Conservation (phyloP, 2,888 invertebrate species). For the Pachliopta kotzebuea region DNA sequence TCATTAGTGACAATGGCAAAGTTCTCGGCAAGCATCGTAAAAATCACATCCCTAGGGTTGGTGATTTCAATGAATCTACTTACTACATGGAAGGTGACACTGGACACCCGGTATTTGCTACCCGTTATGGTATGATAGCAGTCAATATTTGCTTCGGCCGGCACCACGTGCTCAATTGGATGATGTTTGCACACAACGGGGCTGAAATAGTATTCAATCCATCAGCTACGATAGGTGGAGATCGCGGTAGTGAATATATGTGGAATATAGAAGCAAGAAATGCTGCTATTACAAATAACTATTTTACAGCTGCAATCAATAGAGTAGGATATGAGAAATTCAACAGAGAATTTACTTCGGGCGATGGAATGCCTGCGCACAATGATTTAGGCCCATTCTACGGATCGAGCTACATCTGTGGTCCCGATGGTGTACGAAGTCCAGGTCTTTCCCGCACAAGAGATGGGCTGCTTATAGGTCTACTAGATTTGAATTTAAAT, state of each 20-base stretch:
- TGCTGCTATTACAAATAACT: constrained; percentile 97
- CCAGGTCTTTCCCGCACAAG: no score
- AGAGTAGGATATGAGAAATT: constrained; percentile 94
- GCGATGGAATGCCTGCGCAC: no score
- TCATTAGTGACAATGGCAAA: constrained; percentile 92
- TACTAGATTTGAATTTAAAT: no score
- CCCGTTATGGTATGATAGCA: constrained; percentile 92
- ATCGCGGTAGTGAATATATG: constrained; percentile 95
- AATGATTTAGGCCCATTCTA: no score
- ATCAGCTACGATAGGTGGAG: no score
- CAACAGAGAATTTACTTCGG: constrained; percentile 64
- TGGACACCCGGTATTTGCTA: constrained; percentile 95
- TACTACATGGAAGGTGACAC: constrained; percentile 97
- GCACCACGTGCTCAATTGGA: constrained; percentile 98
- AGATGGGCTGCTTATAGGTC: no score
- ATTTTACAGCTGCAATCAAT: constrained; percentile 95
- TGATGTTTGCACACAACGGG: constrained; percentile 88
- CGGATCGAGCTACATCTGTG: no score
- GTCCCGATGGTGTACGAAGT: no score
- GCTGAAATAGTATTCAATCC: no score
- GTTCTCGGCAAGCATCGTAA: constrained; percentile 96
- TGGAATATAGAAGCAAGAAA: constrained; percentile 97
- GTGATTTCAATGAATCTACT: constrained; percentile 98
- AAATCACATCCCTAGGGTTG: constrained; percentile 98
- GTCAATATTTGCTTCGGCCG: constrained; percentile 98